A percentile compares a stretch with the other conserved stretches of the same genome.
Evolutionary conservation across 2,113 vertebrate genomes (phyloP).

Genomic region (Cephalopterus ornatus): DNA sequence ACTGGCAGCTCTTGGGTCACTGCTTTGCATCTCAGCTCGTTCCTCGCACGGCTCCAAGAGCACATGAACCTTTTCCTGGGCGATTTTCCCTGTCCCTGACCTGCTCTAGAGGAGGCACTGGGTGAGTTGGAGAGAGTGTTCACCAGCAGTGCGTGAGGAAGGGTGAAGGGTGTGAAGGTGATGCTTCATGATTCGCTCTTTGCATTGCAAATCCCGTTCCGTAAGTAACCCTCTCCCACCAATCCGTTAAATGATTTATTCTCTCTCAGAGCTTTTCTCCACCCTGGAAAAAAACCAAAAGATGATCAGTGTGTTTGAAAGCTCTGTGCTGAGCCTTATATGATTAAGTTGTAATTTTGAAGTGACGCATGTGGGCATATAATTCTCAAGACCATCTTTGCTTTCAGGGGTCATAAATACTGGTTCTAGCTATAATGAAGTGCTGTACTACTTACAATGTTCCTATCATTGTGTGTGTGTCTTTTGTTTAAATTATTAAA

Average conservation of each 20-base stretch:
- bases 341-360: constrained; percentile 37
- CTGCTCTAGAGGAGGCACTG: neutral
- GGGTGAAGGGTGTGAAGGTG: neutral
- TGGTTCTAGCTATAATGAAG: constrained; percentile 35
- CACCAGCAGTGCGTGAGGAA: neutral
- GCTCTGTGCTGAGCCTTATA: neutral
- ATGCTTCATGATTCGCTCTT: neutral
- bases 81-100: neutral
- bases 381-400: constrained; percentile 15
- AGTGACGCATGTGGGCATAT: neutral
- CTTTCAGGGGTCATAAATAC: constrained; percentile 28
- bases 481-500: constrained; percentile 62
- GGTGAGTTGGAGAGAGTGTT: neutral
- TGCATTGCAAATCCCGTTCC: constrained; percentile 30
- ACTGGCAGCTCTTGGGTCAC: neutral
- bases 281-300: neutral
- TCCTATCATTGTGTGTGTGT: neutral
- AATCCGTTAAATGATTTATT: neutral
- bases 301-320: neutral
- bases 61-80: neutral
- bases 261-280: constrained; percentile 2
- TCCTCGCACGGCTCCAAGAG: neutral
- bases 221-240: neutral
- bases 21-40: neutral
- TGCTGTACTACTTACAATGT: constrained; percentile 19